A percentile compares a stretch with the other conserved stretches of the same genome.
Evolutionary conservation across 2,797 vertebrate genomes (phyloP).

Genomic region (Cercopithecus diana): DNA sequence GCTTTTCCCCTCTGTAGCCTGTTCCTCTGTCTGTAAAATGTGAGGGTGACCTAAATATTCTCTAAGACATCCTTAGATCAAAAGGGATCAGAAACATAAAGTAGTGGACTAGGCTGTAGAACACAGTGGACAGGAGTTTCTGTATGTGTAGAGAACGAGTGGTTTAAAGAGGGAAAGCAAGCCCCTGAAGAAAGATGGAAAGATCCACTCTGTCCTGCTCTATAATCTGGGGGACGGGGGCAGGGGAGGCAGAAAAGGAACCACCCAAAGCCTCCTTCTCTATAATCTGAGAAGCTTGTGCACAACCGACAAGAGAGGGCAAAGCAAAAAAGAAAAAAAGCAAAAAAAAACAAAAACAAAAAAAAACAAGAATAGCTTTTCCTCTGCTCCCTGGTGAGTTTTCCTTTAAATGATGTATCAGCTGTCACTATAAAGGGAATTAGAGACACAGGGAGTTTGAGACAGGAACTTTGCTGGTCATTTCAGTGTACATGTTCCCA

Average conservation of each 20-base stretch:
- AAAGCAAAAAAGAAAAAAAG: not conserved
- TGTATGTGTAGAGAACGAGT: not conserved
- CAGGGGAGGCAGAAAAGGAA: not conserved
- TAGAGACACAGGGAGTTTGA: not conserved
- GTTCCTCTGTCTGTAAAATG: not conserved
- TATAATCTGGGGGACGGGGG: not conserved
- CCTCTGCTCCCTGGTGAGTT: not conserved
- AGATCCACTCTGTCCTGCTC: not conserved
- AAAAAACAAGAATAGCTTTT: not conserved
- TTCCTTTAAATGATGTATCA: slow-evolving; percentile 48
- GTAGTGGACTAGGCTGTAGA: not conserved
- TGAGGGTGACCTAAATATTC: not conserved
- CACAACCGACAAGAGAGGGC: not conserved
- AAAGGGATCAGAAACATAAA: not conserved
- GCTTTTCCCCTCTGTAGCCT: not conserved
- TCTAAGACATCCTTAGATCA: slow-evolving; percentile 19
- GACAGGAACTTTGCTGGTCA: slow-evolving; percentile 50
- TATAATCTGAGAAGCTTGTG: not conserved
- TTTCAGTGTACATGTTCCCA: slow-evolving; percentile 51
- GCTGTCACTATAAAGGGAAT: slow-evolving; percentile 37
- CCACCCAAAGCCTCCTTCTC: not conserved
- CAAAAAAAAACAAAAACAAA: not conserved
- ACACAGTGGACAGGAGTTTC: not conserved
- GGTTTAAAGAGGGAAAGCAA: not conserved
- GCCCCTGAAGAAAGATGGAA: not conserved